phyloP scores from a whole-genome alignment of 1,140 invertebrate genomes.

The Pogonomyrmex californicus region DNA sequence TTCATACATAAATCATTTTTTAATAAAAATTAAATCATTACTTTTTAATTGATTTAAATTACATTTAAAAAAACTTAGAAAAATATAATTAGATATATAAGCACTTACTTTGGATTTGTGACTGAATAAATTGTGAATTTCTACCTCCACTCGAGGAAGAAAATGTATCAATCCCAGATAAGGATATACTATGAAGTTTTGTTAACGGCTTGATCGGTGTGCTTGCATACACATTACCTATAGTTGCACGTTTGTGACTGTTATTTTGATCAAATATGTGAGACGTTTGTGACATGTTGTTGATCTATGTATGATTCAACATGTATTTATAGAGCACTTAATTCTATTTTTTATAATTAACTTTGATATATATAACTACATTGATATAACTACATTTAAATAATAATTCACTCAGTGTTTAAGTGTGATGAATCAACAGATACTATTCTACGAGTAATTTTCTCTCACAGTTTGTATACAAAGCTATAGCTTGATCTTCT shows the following conservation, averaged over 20 bases:
- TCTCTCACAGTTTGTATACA: background rate
- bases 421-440: background rate
- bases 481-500: background rate
- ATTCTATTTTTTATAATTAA: background rate
- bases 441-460: background rate
- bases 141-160: slow-evolving; percentile 12
- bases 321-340: background rate
- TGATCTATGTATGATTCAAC: background rate
- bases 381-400: background rate
- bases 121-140: background rate
- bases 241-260: background rate
- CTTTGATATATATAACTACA: background rate
- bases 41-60: no score
- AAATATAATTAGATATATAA: background rate
- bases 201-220: background rate
- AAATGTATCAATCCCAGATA: slow-evolving; percentile 2
- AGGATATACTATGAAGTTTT: background rate
- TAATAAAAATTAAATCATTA: no score
- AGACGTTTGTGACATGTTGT: background rate
- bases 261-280: background rate
- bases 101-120: background rate
- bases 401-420: background rate
- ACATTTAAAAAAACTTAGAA: background rate
- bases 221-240: background rate
- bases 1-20: no score